Base-by-base conservation (phyloP, 53 echinoderm and acorn worm species). In the Crossaster papposus region DNA sequence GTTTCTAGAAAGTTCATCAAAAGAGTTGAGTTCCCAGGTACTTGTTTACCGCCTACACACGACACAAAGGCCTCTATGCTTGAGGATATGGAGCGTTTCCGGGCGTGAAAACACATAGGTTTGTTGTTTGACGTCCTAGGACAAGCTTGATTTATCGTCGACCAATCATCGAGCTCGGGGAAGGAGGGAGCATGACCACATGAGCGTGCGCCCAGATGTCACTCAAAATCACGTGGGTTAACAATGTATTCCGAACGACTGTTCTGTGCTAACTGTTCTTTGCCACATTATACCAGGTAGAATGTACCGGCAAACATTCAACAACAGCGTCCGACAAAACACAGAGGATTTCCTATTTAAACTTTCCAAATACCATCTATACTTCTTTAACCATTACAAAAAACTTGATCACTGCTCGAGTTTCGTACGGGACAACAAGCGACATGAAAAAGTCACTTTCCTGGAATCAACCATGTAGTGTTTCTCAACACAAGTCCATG, bases 11-110 rank as follows among this genome's bases (percentile, higher is more conserved):
- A 58, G 58, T 20, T 20, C 58, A 29, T 6, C 22, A 17, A 0
- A 82, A n/a, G 62, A 63, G 8, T n/a, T n/a, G n/a, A n/a, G n/a
- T n/a, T 55, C 87, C 87, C 87, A 87, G 87, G 87, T 87, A 55
- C 75, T 87, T 87, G 87, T 87, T 87, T 87, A 87, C 76, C 62
- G 54, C 63, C 14, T 77, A 7, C 6, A n/a, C 72, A 44, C 20
- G 14, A 5, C 85, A 76, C 72, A 72, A 85, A 74, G 36, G 23
- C 74, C 74, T 22, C 50, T 83, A 70, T 13, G 68, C 6, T 30
- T 0, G 11, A 18, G 2, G 8, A 44, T 20, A 22, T 24, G 4
- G 38, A 68, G 83, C 51, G 71, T 83, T 83, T 71, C 71, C 26
- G 50, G 24, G 71, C 70, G 20, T 54, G 34, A 85, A 85, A 85